Evolutionary conservation across 2,888 invertebrate genomes (phyloP), one percentile per base, ranked within the genome.

Genomic region (Apamea crenata): DNA sequence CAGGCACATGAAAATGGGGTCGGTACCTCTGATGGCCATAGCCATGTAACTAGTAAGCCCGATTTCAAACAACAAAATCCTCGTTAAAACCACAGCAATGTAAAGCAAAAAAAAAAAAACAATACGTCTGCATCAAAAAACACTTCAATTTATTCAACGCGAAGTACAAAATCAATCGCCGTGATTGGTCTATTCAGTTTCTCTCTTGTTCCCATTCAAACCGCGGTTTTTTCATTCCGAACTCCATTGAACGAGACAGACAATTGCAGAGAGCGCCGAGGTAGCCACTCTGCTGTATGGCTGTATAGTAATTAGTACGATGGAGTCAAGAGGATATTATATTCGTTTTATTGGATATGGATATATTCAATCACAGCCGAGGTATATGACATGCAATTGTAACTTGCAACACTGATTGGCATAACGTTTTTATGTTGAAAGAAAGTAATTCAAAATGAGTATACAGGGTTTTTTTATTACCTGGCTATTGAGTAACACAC

Each of bases 161-260:
- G 77, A 82, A 87, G 78, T 82, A 84, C 73, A 89, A 91, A 91
- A 92, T 90, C 92, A 92, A 93, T 93, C 92, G 86, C 77, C 40
- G 82, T 91, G 92, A 93, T 93, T 93, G 92, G 91, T 84, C 90
- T 86, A 91, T 92, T 91, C 89, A 87, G 83, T 87, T 75, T 77
- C 47, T 40, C 84, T 68, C 75, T 86, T 85, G 84, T 87, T 78
- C 70, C 77, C 77, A 73, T 82, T 88, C 84, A 88, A 87, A 86
- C 83, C 73, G 88, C 66, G 80, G 83, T 83, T 88, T 88, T 88
- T 90, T 84, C 85, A 84, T 73, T 84, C 66, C 72, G 50, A 77
- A 70, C 82, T 77, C 78, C 50, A 81, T 79, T 77, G 85, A 86
- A 82, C 66, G 78, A 36, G 81, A 81, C 61, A 76, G 74, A 89